Evolutionary conservation across 2,113 vertebrate species (phyloP), one percentile per base, ranked within the genome.

Genomic region (Drymodes brunneopygia): DNA sequence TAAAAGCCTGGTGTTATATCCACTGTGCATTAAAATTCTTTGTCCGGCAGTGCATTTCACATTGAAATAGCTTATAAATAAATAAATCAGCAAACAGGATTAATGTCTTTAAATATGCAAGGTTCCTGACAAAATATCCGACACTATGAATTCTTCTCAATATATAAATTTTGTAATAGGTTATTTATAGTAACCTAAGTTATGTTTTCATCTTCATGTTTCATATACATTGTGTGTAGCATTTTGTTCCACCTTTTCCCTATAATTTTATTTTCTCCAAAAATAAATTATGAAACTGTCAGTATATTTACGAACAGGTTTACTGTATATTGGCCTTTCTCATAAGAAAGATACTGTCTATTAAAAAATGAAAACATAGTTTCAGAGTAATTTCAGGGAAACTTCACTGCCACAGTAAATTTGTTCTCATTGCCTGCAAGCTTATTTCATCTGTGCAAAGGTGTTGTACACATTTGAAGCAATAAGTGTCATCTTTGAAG

Each of bases 401-500:
- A 80, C 7, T 73, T 93, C 61, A 80, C 36, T 83, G 58, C 29
- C 74, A 72, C 10, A 50, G 69, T 86, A 69, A 83, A 94, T 92
- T 96, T 93, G 58, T 75, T 91, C 35, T 84, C 77, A 85, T 70
- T 94, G 35, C 45, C 31, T 82, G n/a, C 40, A 88, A 78, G 75
- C 23, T 73, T 96, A 88, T 56, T 85, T 96, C 29, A 80, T 86
- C 67, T 89, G 24, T 88, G 51, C 36, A 78, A 67, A 81, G 29
- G 31, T 50, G n/a, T 38, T 79, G 47, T 80, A 62, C 24, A 86
- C 21, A 65, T 93, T 54, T 91, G 40, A 95, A 88, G 38, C 78
- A 94, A 50, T 81, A 94, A 90, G 54, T 89, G 62, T 85, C 64
- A 91, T 80, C 66, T 94, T 92, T 64, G 58, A 42, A 90, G 60